Percentiles rank a stretch among this genome's conserved stretches.
Evolutionary conservation across 2,888 invertebrate species (phyloP).

Genomic region (Gymnosoma rotundatum): DNA sequence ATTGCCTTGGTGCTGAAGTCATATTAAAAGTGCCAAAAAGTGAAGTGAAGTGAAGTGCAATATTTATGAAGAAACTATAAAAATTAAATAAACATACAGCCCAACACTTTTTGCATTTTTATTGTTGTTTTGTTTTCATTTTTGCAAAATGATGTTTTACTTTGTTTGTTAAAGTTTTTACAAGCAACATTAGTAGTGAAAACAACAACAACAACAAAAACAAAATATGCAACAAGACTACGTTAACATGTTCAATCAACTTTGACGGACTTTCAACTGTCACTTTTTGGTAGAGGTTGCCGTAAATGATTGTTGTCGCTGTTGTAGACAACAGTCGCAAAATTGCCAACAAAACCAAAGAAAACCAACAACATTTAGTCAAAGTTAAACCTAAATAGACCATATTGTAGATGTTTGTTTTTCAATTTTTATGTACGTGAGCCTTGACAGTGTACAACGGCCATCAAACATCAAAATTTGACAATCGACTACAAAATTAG

Average conservation of each 20-base stretch:
- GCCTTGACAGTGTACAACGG: not conserved
- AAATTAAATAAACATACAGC: constrained; percentile 18
- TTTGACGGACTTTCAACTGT: constrained; percentile 72
- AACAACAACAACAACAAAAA: not conserved
- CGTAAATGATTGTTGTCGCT: constrained; percentile 3
- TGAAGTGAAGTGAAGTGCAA: constrained; percentile 40
- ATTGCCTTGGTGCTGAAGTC: too few relatives aligned
- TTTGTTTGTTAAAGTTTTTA: constrained; percentile 2
- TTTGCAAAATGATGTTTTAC: constrained; percentile 11
- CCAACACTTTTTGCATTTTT: constrained; percentile 25
- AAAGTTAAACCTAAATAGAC: constrained; percentile 47
- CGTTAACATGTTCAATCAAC: constrained; percentile 67
- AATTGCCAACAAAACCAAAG: constrained; percentile 35
- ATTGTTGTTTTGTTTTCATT: not conserved
- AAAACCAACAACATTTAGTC: constrained; percentile 43
- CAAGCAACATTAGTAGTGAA: not conserved
- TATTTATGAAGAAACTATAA: constrained; percentile 5
- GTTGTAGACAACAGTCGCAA: constrained; percentile 23
- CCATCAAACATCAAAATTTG: constrained; percentile 47
- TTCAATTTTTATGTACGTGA: not conserved
- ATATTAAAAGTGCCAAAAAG: constrained; percentile 38
- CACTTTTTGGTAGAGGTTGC: constrained; percentile 45
- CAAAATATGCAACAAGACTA: constrained; percentile 20
- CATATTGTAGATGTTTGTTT: constrained; percentile 29
- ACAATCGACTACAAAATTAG: constrained; percentile 63